phyloP scores from a whole-genome alignment of 2,888 invertebrate species.

The Carcina quercana region DNA sequence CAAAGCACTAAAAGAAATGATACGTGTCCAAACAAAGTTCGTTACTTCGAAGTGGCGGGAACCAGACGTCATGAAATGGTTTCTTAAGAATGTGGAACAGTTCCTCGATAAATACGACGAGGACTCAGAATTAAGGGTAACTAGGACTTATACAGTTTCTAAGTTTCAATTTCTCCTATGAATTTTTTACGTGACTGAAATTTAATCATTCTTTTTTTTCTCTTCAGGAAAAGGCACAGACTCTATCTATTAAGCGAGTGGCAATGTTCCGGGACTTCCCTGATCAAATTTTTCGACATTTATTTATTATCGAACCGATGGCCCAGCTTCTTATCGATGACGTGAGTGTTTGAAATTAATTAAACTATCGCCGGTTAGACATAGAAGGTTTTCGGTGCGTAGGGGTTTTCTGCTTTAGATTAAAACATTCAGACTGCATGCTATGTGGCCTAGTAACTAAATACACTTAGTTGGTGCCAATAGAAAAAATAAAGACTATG shows the following conservation, averaged over 20 bases:
- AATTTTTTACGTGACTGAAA: too few relatives aligned
- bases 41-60: conserved; percentile 35
- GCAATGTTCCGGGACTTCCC: conserved; percentile 29
- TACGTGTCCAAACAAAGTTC: conserved; percentile 31
- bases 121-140: conserved; percentile 20
- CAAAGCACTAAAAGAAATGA: conserved; percentile 22
- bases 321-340: conserved; percentile 33
- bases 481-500: too few relatives aligned
- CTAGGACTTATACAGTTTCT: too few relatives aligned
- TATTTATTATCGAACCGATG: conserved; percentile 34
- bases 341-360: conserved; percentile 29
- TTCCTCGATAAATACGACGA: conserved; percentile 20
- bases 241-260: conserved; percentile 15
- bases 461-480: too few relatives aligned
- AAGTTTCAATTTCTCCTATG: too few relatives aligned
- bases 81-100: conserved; percentile 22
- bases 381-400: too few relatives aligned
- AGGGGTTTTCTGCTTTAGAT: too few relatives aligned
- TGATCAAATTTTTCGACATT: conserved; percentile 33
- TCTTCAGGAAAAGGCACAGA: conserved; percentile 19
- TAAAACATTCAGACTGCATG: too few relatives aligned
- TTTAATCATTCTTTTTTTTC: neutral
- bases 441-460: too few relatives aligned
- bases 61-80: conserved; percentile 33
- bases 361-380: too few relatives aligned